Percentiles rank a stretch among this genome's conserved stretches.
Evolutionary conservation across 2,113 vertebrate species (phyloP).

Genomic region (Rousettus leschenaultii): DNA sequence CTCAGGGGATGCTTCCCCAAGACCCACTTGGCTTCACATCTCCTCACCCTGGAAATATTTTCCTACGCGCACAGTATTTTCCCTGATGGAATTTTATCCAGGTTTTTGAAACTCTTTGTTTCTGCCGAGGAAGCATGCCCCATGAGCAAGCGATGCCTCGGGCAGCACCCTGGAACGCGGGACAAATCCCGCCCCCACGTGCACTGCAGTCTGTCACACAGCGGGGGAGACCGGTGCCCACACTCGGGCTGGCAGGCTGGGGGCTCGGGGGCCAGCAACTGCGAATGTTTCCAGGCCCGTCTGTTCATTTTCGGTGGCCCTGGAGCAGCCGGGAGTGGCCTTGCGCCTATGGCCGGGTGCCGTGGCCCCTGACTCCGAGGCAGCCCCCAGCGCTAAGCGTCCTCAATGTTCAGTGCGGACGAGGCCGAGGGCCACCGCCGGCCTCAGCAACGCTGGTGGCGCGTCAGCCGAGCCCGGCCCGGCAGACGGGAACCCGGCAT

Average conservation of each 20-base stretch:
- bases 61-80: not conserved
- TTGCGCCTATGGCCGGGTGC: too few relatives aligned
- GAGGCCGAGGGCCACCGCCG: not conserved
- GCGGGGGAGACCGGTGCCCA: not conserved
- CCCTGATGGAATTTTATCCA: slow-evolving; percentile 16
- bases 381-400: slow-evolving; percentile 36
- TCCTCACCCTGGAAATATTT: slow-evolving; percentile 39
- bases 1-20: not conserved
- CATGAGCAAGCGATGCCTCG: not conserved
- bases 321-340: not conserved
- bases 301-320: not conserved
- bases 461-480: accelerated
- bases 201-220: not conserved
- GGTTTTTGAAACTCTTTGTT: not conserved
- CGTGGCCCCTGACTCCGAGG: not conserved
- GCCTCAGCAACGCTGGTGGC: too few relatives aligned
- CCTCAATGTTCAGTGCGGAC: slow-evolving; percentile 55
- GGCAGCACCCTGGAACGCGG: slow-evolving; percentile 3
- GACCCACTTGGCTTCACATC: not conserved
- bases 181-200: slow-evolving; percentile 50
- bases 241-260: not conserved
- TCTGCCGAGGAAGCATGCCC: slow-evolving; percentile 34
- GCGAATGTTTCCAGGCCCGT: not conserved
- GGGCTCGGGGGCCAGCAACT: not conserved
- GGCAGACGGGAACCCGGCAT: too few relatives aligned